phyloP scores from a whole-genome alignment of 2,797 vertebrate species.

The Ctenochaetus hawaiiensis region DNA sequence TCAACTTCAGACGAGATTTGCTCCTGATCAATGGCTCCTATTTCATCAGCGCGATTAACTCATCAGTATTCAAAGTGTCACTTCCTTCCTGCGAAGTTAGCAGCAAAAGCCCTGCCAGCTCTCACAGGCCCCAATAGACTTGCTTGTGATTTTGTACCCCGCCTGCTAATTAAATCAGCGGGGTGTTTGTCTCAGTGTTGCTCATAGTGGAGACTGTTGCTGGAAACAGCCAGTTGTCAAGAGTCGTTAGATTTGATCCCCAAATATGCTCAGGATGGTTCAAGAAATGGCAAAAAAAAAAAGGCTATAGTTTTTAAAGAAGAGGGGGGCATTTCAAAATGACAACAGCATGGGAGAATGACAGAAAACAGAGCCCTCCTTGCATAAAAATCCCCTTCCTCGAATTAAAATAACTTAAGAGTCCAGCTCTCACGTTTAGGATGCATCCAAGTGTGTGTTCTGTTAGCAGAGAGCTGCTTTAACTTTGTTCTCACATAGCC shows the following conservation, averaged over 20 bases:
- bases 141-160: slow-evolving; percentile 43
- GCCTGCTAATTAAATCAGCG: slow-evolving; percentile 65
- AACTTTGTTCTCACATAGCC: slow-evolving; percentile 28
- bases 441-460: background rate
- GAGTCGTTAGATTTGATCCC: slow-evolving; percentile 39
- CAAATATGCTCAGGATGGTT: slow-evolving; percentile 4
- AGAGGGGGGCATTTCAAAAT: background rate
- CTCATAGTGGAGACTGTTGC: slow-evolving; percentile 52
- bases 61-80: slow-evolving; percentile 60
- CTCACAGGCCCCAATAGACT: slow-evolving; percentile 29
- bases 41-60: slow-evolving; percentile 58
- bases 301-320: background rate
- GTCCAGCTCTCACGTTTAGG: background rate
- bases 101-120: slow-evolving; percentile 39
- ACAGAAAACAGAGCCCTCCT: background rate
- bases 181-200: slow-evolving; percentile 56
- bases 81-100: slow-evolving; percentile 56
- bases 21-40: slow-evolving; percentile 59
- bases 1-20: slow-evolving; percentile 19
- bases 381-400: slow-evolving; percentile 4
- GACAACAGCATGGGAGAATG: background rate
- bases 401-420: background rate
- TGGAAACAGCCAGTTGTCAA: slow-evolving; percentile 46
- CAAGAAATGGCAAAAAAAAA: slow-evolving; percentile 5
- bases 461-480: slow-evolving; percentile 24